Evolutionary conservation across 1,140 invertebrate species (phyloP).

Genomic region (Phortica variegata): DNA sequence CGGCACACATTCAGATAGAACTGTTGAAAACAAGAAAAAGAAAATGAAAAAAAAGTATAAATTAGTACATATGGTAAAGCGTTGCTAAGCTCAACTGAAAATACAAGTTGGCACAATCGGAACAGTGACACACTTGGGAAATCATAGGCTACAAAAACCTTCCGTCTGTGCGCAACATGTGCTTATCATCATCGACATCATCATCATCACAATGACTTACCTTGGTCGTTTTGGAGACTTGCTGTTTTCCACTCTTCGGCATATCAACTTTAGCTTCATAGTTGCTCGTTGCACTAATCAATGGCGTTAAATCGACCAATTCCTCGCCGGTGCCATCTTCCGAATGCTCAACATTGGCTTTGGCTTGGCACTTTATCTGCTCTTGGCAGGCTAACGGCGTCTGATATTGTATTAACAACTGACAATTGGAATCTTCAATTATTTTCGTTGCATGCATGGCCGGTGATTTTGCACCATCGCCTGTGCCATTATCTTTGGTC

Average conservation of each 20-base stretch:
- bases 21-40: slow-evolving; percentile 29
- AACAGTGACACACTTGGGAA: slow-evolving; percentile 12
- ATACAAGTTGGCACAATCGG: no score
- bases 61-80: slow-evolving; percentile 16
- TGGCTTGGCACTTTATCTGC: slow-evolving; percentile 47
- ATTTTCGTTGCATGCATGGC: slow-evolving; percentile 42
- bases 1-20: slow-evolving; percentile 60
- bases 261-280: slow-evolving; percentile 57
- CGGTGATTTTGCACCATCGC: not conserved
- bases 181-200: not conserved
- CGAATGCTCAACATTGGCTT: slow-evolving; percentile 29
- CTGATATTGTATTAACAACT: slow-evolving; percentile 59
- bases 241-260: slow-evolving; percentile 23
- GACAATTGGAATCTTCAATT: slow-evolving; percentile 58
- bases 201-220: slow-evolving; percentile 23
- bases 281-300: slow-evolving; percentile 57
- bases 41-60: slow-evolving; percentile 22
- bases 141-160: slow-evolving; percentile 16
- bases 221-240: slow-evolving; percentile 46
- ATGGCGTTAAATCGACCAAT: slow-evolving; percentile 55
- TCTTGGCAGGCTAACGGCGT: slow-evolving; percentile 57
- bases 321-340: slow-evolving; percentile 35
- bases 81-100: no score
- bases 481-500: slow-evolving; percentile 30
- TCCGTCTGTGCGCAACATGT: not conserved